Conservation (phyloP, 2,113 vertebrate species). For the Eolophus roseicapilla region DNA sequence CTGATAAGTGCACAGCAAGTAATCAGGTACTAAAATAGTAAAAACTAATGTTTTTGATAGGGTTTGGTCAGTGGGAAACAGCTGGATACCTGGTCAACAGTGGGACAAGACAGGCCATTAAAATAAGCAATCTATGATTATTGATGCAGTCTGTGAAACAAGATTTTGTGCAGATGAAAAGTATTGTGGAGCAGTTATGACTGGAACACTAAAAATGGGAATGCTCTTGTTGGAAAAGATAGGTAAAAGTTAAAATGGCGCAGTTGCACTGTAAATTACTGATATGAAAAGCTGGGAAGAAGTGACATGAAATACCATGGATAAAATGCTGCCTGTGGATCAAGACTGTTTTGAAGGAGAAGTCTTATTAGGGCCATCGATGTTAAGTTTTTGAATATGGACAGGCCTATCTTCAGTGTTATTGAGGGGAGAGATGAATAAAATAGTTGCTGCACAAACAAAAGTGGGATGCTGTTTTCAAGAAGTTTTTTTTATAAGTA, state of each 20-base stretch:
- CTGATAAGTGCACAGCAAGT: background rate
- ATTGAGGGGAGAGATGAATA: background rate
- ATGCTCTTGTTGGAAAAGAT: background rate
- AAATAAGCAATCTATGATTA: background rate
- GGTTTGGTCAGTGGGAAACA: background rate
- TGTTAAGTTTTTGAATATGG: background rate
- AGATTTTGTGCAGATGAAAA: background rate
- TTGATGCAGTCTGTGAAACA: background rate
- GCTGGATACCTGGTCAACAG: background rate
- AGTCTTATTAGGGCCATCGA: background rate
- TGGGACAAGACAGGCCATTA: background rate
- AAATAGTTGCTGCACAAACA: background rate
- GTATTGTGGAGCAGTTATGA: background rate
- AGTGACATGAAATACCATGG: background rate
- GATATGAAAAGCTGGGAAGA: background rate
- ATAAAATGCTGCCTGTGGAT: background rate
- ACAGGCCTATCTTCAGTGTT: background rate
- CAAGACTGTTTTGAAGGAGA: background rate
- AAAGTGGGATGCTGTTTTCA: background rate
- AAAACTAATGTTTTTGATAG: background rate
- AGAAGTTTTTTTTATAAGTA: background rate
- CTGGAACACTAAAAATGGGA: background rate
- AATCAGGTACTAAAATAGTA: background rate
- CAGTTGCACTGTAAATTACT: background rate
- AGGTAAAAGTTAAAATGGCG: background rate